Conservation (phyloP, 2,888 invertebrate species). For the Spisula solida region DNA sequence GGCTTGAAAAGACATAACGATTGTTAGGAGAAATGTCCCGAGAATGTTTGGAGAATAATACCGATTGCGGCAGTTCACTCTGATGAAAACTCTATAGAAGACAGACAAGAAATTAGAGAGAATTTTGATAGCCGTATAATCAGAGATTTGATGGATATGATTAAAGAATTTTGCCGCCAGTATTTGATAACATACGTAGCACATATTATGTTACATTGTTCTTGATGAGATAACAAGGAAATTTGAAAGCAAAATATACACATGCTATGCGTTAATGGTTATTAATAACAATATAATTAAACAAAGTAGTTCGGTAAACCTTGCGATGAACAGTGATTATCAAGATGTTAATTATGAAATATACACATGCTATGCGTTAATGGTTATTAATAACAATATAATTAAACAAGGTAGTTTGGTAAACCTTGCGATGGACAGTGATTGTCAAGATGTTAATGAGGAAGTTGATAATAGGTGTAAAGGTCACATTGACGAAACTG, state of each 20-base stretch:
- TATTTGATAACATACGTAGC: conserved; percentile 2
- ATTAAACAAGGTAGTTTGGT: not conserved
- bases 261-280: not conserved
- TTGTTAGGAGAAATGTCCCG: conserved; percentile 46
- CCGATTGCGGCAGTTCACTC: not conserved
- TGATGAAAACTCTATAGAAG: not conserved
- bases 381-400: not conserved
- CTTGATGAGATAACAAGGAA: not conserved
- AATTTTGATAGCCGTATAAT: conserved; percentile 14
- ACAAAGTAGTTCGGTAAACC: not conserved
- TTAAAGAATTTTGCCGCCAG: conserved; percentile 14
- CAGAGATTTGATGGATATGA: not conserved
- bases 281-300: not conserved
- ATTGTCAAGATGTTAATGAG: not conserved
- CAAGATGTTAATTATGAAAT: too few species aligned
- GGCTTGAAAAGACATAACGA: conserved; percentile 43
- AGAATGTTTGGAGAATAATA: not conserved
- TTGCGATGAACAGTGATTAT: not conserved
- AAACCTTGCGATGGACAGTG: not conserved
- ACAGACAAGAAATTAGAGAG: not conserved
- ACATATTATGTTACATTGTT: not conserved
- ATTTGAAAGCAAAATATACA: not conserved
- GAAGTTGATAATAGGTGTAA: not conserved
- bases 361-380: not conserved
- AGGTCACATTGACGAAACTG: not conserved